phyloP scores from a whole-genome alignment of 2,888 invertebrate species.

The Microctonus brassicae region DNA sequence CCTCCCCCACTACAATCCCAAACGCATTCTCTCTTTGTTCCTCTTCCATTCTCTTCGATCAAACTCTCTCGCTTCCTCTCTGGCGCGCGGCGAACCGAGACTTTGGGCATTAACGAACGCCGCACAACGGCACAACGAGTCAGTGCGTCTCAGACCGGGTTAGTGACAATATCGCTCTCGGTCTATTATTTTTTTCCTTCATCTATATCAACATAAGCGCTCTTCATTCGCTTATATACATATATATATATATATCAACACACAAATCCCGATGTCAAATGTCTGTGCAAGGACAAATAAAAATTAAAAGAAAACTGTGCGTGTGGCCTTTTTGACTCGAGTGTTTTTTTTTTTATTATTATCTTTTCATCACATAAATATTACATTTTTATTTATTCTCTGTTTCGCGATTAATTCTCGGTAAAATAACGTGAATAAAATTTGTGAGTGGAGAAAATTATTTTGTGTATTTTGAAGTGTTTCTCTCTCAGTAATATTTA shows the following conservation, averaged over 20 bases:
- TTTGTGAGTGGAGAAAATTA: background rate
- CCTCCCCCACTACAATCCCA: background rate
- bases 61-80: background rate
- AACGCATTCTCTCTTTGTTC: background rate
- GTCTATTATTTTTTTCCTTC: background rate
- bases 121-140: slow-evolving; percentile 51
- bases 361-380: background rate
- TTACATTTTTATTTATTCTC: no score
- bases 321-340: slow-evolving; percentile 13
- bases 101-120: slow-evolving; percentile 39
- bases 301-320: slow-evolving; percentile 7
- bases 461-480: no score
- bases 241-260: no score
- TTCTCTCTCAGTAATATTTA: no score
- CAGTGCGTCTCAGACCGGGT: slow-evolving; percentile 61
- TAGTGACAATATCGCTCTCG: slow-evolving; percentile 51
- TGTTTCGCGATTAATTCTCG: background rate
- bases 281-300: background rate
- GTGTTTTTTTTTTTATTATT: background rate
- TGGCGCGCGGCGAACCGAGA: slow-evolving; percentile 26
- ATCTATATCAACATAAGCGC: background rate
- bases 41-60: background rate
- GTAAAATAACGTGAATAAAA: background rate
- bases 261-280: no score
- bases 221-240: background rate